phyloP scores from a whole-genome alignment of 2,113 vertebrate species.

The Corythornis madagascariensis region DNA sequence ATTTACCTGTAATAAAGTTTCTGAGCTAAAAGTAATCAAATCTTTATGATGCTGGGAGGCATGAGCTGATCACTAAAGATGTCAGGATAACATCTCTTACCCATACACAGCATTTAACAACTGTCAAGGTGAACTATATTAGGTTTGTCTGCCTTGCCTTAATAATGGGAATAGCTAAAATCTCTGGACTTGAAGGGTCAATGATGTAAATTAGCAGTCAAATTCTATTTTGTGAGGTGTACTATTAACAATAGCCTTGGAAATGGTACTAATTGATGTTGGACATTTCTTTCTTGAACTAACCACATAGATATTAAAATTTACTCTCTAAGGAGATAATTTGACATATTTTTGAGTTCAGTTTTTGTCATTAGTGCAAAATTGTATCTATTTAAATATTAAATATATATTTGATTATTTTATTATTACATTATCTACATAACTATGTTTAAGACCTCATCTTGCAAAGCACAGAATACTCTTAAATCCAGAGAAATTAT shows the following conservation, averaged over 20 bases:
- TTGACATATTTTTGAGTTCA: not conserved
- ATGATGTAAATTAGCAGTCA: not conserved
- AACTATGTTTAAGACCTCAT: not conserved
- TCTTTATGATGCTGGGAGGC: conserved; percentile 4
- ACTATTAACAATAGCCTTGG: not conserved
- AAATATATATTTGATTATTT: not conserved
- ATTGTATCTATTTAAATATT: not conserved
- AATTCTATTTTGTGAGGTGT: not conserved
- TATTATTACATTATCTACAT: not conserved
- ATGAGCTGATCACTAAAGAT: conserved; percentile 29
- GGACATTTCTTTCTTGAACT: not conserved
- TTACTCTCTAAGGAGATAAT: not conserved
- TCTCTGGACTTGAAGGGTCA: not conserved
- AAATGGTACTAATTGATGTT: not conserved
- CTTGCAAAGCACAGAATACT: not conserved
- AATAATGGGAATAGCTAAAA: not conserved
- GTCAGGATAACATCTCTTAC: conserved; percentile 20
- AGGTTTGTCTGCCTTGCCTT: not conserved
- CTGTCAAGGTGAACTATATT: not conserved
- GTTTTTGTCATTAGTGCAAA: not conserved
- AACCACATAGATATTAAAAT: not conserved
- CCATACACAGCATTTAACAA: conserved; percentile 15
- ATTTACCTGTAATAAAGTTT: conserved; percentile 62
- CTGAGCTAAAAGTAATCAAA: conserved; percentile 38
- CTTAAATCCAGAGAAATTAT: not conserved